Evolutionary conservation across 2,797 vertebrate genomes (phyloP).

Genomic region (Mus caroli): DNA sequence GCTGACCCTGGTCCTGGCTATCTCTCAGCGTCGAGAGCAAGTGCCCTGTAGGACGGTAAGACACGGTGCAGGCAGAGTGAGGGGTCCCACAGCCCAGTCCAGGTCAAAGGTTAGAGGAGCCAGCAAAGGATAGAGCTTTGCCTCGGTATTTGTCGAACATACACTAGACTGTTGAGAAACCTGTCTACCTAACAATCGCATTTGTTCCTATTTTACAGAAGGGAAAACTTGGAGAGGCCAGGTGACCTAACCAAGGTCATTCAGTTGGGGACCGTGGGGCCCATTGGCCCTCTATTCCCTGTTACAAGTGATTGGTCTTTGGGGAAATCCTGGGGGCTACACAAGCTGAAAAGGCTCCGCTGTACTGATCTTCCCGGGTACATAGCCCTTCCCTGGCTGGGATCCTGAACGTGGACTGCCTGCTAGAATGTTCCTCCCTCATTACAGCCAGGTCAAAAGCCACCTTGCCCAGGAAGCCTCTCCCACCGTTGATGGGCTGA

Average conservation of each 20-base stretch:
- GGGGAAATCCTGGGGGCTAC: neutral
- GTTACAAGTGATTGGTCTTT: neutral
- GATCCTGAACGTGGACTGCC: neutral
- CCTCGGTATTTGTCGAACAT: neutral
- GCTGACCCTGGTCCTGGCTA: conserved; percentile 86
- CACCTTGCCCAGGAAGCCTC: conserved; percentile 17
- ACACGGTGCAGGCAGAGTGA: neutral
- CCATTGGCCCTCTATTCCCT: neutral
- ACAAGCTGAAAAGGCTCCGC: neutral
- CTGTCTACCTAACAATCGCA: neutral
- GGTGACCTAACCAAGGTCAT: conserved; percentile 68
- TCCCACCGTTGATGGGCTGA: neutral
- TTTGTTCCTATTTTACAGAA: conserved; percentile 19
- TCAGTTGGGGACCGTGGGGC: neutral
- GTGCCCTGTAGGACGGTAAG: conserved; percentile 93
- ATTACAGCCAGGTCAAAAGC: neutral
- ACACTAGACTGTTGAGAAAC: conserved; percentile 1
- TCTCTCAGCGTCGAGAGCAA: conserved; percentile 83
- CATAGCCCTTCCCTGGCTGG: neutral
- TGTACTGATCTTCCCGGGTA: neutral
- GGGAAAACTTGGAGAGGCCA: conserved; percentile 40
- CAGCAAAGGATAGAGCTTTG: conserved; percentile 5
- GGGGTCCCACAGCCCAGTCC: neutral
- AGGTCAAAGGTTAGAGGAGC: neutral
- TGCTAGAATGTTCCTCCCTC: neutral